Conservation (phyloP, 2,113 vertebrate genomes). For the Cyprinodon brontotheroides region DNA sequence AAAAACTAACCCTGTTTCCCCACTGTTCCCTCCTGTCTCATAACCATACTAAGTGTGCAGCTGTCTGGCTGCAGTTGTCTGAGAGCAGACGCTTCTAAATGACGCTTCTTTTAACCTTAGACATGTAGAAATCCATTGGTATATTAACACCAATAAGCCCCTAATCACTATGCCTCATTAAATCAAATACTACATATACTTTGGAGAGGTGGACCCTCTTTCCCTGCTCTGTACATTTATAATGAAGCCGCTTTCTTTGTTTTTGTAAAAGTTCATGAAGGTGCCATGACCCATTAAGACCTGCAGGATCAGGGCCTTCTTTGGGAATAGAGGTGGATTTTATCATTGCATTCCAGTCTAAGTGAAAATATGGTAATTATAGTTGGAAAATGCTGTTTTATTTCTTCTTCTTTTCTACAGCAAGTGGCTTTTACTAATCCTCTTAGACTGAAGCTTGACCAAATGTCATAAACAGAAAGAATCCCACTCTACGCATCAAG, state of each 20-base stretch:
- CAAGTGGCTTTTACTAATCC: slow-evolving; percentile 20
- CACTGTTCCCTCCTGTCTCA: slow-evolving; percentile 23
- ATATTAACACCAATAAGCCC: slow-evolving; percentile 31
- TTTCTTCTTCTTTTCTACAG: slow-evolving; percentile 41
- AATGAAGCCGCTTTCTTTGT: slow-evolving; percentile 54
- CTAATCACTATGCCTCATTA: slow-evolving; percentile 2
- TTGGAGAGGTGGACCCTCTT: slow-evolving; percentile 47
- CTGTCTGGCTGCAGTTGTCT: slow-evolving; percentile 56
- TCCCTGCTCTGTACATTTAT: slow-evolving; percentile 31
- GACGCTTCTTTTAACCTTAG: slow-evolving; percentile 26
- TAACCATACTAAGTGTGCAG: slow-evolving; percentile 31
- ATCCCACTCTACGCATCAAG: neutral
- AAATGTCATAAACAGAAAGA: neutral
- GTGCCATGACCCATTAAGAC: slow-evolving; percentile 68
- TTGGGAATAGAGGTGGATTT: slow-evolving; percentile 70
- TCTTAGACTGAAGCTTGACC: slow-evolving; percentile 34
- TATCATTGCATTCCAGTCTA: slow-evolving; percentile 72
- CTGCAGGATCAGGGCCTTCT: slow-evolving; percentile 66
- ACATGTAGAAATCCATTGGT: slow-evolving; percentile 31
- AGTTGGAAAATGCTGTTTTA: slow-evolving; percentile 71
- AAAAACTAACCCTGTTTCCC: slow-evolving; percentile 37
- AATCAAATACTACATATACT: slow-evolving; percentile 53
- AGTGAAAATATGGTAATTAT: slow-evolving; percentile 74
- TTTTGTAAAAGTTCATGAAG: slow-evolving; percentile 63
- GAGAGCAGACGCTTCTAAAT: slow-evolving; percentile 60